Evolutionary conservation across 2,888 invertebrate species (phyloP).

Genomic region (Caenorhabditis sp.): DNA sequence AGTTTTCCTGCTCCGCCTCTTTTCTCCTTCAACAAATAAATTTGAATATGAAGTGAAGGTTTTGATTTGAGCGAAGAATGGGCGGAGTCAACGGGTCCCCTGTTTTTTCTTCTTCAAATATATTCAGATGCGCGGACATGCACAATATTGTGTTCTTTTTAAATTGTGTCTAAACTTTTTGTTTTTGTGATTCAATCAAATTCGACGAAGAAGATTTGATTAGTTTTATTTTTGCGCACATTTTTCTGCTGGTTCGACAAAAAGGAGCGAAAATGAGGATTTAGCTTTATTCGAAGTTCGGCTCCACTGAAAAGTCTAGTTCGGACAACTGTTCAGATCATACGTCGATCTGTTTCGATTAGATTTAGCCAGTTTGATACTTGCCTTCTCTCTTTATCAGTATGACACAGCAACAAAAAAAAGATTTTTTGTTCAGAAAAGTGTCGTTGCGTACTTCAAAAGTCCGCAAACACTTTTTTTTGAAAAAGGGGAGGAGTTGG

Average conservation of each 20-base stretch:
- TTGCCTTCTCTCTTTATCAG: too few species aligned
- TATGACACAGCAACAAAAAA: too few species aligned
- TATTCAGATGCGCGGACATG: neutral
- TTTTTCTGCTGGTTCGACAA: neutral
- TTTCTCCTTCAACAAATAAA: neutral
- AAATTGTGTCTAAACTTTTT: neutral
- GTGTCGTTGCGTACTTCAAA: too few species aligned
- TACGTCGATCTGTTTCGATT: too few species aligned
- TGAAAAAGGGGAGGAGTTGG: too few species aligned
- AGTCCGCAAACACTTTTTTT: too few species aligned
- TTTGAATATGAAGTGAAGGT: conserved; percentile 9
- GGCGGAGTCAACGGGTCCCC: conserved; percentile 1
- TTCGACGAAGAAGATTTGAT: neutral
- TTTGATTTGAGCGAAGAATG: conserved; percentile 4
- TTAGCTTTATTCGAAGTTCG: too few species aligned
- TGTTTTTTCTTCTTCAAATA: neutral
- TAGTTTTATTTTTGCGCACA: neutral
- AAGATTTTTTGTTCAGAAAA: too few species aligned
- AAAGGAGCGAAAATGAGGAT: too few species aligned
- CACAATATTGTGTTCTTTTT: neutral
- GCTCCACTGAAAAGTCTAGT: too few species aligned
- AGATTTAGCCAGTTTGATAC: too few species aligned
- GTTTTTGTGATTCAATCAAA: conserved; percentile 1
- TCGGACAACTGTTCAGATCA: too few species aligned
- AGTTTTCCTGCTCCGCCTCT: neutral